Evolutionary conservation across 2,888 invertebrate species (phyloP), one percentile per base, ranked within the genome.

Genomic region (Marasmarcha lunaedactyla): DNA sequence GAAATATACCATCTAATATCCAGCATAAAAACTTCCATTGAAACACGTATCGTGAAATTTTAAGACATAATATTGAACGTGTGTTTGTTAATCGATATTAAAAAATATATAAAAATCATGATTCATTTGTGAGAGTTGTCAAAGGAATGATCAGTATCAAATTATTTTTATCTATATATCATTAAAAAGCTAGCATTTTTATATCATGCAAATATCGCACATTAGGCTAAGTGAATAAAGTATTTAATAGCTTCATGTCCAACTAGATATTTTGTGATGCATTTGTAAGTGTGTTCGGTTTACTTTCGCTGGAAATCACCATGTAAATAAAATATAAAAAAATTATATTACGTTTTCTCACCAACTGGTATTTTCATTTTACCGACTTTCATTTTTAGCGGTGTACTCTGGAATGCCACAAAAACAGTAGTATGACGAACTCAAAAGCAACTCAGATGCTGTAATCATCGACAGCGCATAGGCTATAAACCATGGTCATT

Each of bases 321-420:
- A 71, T 79, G 79, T 79, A 78, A 62, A 73, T 77, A 76, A 60
- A 50, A 34, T 34, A 6, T 34, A 65, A 63, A 61, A 59, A 39
- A 68, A 78, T 70, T 78, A 78, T 78, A 76, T 63, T 68, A 66
- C 73, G 72, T 73, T 81, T 74, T 69, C 68, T 68, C 77, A 78
- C 76, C 69, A 49, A 59, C 40, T 41, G 46, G 51, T 55, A 41
- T 45, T 45, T 49, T 15, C 14, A 41, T 33, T 38, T 33, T 4
- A 2, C 4, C 34, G 12, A 11, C 30, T 4, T n/a, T n/a, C n/a
- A n/a, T n/a, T n/a, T n/a, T n/a, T n/a, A n/a, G n/a, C n/a, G n/a
- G n/a, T n/a, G n/a, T n/a, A n/a, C n/a, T n/a, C n/a, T n/a, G n/a
- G n/a, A n/a, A n/a, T n/a, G n/a, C n/a, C n/a, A n/a, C n/a, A n/a